These are phyloP conservation scores for Urocynchramus pylzowi DNA, from an alignment of 2,113 vertebrate species.

Conservation along the genomic window DNA sequence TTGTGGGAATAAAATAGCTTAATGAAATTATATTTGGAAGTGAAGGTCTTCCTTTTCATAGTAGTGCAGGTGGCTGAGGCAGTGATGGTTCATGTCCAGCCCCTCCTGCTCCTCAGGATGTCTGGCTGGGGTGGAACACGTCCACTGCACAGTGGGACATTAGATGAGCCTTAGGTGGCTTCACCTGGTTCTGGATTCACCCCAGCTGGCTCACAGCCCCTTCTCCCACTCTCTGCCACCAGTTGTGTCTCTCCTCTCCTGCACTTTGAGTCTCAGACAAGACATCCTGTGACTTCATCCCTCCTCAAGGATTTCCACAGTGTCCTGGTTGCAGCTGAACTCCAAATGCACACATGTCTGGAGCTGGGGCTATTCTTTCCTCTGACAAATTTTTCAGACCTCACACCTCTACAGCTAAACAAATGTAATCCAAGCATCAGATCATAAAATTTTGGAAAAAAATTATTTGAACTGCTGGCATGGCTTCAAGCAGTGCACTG, in stretches of 20 bases:
- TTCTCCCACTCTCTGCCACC: neutral
- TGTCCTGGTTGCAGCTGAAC: neutral
- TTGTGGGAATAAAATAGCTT: neutral
- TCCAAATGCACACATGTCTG: neutral
- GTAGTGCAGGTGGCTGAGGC: neutral
- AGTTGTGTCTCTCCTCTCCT: neutral
- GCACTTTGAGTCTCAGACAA: neutral
- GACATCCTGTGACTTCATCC: neutral
- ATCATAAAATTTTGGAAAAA: constrained; percentile 52
- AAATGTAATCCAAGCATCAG: constrained; percentile 46
- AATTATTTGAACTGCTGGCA: constrained; percentile 30
- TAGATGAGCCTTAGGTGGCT: neutral
- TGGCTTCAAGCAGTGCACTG: neutral
- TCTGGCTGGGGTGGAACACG: neutral
- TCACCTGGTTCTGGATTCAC: neutral
- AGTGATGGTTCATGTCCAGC: neutral
- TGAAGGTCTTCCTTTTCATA: neutral
- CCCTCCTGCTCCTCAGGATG: neutral
- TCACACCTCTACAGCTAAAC: constrained; percentile 28
- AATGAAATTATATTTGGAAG: neutral
- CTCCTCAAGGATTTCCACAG: neutral
- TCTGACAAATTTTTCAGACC: constrained; percentile 43
- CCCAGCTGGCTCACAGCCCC: neutral
- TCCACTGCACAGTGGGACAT: neutral
- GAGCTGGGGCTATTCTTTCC: neutral